Percentiles rank a stretch among this genome's conserved stretches.
Evolutionary conservation across 2,888 invertebrate species (phyloP).

Genomic region (Mylabris sibirica): DNA sequence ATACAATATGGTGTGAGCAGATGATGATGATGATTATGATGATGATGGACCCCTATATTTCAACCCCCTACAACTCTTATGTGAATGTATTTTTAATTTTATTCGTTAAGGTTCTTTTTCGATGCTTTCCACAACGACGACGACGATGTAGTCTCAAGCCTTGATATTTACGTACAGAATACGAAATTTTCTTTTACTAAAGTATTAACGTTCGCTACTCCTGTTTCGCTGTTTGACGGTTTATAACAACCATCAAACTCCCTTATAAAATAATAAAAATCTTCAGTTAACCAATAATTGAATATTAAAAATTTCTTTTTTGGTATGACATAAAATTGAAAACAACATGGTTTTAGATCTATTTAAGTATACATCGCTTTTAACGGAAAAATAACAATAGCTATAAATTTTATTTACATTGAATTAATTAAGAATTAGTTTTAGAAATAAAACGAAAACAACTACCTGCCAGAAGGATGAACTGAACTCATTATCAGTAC

Average conservation of each 20-base stretch:
- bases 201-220: neutral
- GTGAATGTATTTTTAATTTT: slow-evolving; percentile 51
- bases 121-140: slow-evolving; percentile 23
- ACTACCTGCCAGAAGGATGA: neutral
- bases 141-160: slow-evolving; percentile 3
- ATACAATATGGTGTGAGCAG: neutral
- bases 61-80: slow-evolving; percentile 36
- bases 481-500: neutral
- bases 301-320: neutral
- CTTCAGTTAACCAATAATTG: neutral
- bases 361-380: neutral
- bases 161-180: slow-evolving; percentile 4
- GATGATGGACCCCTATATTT: neutral
- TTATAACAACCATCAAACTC: neutral
- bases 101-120: slow-evolving; percentile 36
- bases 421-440: slow-evolving; percentile 39
- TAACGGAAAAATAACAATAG: neutral
- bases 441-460: slow-evolving; percentile 18
- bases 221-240: neutral
- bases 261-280: neutral
- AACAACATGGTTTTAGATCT: neutral
- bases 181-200: slow-evolving; percentile 7
- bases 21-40: too few species aligned
- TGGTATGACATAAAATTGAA: neutral
- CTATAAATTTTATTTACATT: slow-evolving; percentile 34